These are phyloP conservation scores for Pteromalus puparum DNA, from an alignment of 1,140 invertebrate species.

Conservation along the genomic window DNA sequence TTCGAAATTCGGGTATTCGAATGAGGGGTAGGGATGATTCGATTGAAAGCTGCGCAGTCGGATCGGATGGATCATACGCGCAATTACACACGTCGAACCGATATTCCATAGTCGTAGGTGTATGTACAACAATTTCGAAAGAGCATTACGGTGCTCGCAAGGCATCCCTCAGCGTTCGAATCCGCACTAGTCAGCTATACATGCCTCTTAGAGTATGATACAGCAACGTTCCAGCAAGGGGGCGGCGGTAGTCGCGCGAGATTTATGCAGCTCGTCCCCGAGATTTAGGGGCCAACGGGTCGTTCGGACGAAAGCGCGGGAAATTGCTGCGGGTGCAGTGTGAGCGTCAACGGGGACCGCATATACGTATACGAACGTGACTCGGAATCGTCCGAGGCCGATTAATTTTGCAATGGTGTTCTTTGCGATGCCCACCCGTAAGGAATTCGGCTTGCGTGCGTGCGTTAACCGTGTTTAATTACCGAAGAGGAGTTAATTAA, in stretches of 20 bases:
- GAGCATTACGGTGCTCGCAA: background rate
- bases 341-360: background rate
- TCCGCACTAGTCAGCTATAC: no score
- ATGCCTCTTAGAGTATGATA: background rate
- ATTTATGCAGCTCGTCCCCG: slow-evolving; percentile 29
- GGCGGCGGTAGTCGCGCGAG: background rate
- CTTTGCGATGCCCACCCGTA: no score
- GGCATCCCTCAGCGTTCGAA: no score
- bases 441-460: no score
- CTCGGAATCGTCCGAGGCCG: background rate
- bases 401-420: background rate
- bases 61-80: no score
- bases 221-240: background rate
- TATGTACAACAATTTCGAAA: no score
- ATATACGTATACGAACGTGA: background rate
- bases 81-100: no score
- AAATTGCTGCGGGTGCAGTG: background rate
- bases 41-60: background rate
- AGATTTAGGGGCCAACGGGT: slow-evolving; percentile 31
- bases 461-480: background rate
- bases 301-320: background rate
- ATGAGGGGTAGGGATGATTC: no score
- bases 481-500: background rate
- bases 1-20: background rate
- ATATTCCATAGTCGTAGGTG: no score